Evolutionary conservation across 2,888 invertebrate genomes (phyloP).

Genomic region (Eristalis arbustorum): DNA sequence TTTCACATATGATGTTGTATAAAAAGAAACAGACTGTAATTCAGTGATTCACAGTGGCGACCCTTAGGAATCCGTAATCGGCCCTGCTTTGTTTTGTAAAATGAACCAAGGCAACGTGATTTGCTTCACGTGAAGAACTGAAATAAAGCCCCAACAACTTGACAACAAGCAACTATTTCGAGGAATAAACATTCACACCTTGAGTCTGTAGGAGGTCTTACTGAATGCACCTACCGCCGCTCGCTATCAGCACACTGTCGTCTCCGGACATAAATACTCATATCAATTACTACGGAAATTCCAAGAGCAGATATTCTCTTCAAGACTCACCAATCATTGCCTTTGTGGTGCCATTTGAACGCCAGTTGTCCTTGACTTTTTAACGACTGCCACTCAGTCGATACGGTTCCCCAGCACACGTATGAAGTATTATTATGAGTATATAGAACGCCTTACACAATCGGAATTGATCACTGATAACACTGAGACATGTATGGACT

Average conservation of each 20-base stretch:
- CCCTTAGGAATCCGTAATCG: too few relatives aligned
- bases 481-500: conserved; percentile 22
- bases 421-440: not conserved
- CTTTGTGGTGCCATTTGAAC: not conserved
- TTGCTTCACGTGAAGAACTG: too few relatives aligned
- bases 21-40: too few relatives aligned
- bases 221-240: not conserved
- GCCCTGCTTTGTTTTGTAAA: too few relatives aligned
- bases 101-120: too few relatives aligned
- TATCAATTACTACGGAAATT: not conserved
- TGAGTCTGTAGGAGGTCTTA: too few relatives aligned
- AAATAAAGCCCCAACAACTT: too few relatives aligned
- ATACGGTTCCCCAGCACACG: not conserved
- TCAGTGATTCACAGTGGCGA: too few relatives aligned
- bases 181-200: too few relatives aligned
- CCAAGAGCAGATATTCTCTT: not conserved
- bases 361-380: not conserved
- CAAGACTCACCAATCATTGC: not conserved
- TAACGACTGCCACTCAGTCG: not conserved
- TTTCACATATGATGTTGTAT: too few relatives aligned
- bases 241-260: not conserved
- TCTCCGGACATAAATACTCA: not conserved
- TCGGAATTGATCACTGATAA: conserved; percentile 39
- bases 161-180: too few relatives aligned
- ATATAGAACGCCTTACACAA: conserved; percentile 5